A percentile compares a stretch with the other conserved stretches of the same genome.
Conservation (phyloP, 2,113 vertebrate genomes). For the Muscicapa adusta region DNA sequence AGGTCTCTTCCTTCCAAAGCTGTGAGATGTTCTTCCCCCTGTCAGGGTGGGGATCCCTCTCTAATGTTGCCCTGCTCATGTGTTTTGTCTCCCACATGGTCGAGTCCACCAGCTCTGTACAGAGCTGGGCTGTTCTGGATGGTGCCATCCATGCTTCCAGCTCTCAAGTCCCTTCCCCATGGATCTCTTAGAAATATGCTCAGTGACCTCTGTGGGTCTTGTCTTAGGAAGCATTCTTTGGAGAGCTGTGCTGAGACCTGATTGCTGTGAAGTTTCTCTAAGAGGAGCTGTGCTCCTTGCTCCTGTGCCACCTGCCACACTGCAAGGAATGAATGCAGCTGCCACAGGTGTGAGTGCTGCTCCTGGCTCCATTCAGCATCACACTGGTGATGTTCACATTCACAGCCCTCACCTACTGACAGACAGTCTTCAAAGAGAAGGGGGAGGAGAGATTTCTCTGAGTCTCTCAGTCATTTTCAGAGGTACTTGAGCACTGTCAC, state of each 20-base stretch:
- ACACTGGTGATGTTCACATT: not conserved
- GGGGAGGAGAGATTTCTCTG: not conserved
- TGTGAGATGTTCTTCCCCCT: not conserved
- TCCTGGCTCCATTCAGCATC: not conserved
- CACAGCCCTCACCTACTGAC: not conserved
- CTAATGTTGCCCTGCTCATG: accelerated
- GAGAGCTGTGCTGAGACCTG: not conserved
- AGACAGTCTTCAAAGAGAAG: not conserved
- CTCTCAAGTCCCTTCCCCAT: not conserved
- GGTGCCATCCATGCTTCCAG: not conserved
- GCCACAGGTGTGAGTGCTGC: not conserved
- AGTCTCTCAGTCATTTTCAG: not conserved
- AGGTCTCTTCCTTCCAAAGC: not conserved
- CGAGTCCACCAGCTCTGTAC: not conserved
- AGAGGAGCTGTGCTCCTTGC: not conserved
- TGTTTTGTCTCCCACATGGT: not conserved
- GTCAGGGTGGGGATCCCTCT: not conserved
- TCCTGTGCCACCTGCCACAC: not conserved
- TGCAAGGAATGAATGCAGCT: not conserved
- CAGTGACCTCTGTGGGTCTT: not conserved
- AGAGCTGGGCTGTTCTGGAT: accelerated
- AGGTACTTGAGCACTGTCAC: not conserved
- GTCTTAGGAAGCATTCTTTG: not conserved
- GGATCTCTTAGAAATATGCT: not conserved
- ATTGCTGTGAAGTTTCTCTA: too few relatives aligned